These are phyloP conservation scores for Raja brachyura DNA, from an alignment of 2,113 vertebrate genomes.

Conservation along the genomic window DNA sequence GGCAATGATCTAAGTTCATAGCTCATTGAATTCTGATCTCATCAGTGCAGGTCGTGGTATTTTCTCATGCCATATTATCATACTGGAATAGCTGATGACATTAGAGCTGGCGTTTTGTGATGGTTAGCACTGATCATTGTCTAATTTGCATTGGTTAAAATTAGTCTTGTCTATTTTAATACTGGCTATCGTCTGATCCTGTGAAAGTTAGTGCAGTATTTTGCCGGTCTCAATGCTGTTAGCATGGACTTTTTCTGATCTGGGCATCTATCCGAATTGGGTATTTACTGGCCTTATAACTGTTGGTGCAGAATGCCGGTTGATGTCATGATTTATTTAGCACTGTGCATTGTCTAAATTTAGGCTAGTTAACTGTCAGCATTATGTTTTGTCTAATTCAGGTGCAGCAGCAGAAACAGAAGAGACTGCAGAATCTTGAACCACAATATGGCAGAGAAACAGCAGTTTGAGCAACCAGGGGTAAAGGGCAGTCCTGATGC, in stretches of 20 bases:
- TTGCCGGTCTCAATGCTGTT: neutral
- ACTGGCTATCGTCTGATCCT: neutral
- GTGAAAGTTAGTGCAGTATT: too few species aligned
- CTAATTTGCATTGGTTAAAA: neutral
- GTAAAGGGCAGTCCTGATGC: too few species aligned
- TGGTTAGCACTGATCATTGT: neutral
- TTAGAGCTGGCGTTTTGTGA: neutral
- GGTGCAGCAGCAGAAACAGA: neutral
- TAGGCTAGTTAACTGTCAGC: neutral
- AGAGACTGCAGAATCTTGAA: too few species aligned
- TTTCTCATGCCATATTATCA: too few species aligned
- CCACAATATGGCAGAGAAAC: too few species aligned
- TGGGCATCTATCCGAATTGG: neutral
- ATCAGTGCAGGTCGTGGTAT: too few species aligned
- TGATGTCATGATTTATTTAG: neutral
- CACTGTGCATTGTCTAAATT: neutral
- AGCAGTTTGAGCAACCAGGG: too few species aligned
- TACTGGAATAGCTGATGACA: too few species aligned
- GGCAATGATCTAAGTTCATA: too few species aligned
- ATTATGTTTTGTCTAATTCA: neutral
- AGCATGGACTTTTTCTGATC: neutral
- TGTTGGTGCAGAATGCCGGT: neutral
- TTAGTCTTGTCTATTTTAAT: neutral
- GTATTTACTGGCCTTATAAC: neutral
- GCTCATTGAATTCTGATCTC: too few species aligned